phyloP scores from a whole-genome alignment of 2,113 vertebrate species.

The Anas platyrhynchos region DNA sequence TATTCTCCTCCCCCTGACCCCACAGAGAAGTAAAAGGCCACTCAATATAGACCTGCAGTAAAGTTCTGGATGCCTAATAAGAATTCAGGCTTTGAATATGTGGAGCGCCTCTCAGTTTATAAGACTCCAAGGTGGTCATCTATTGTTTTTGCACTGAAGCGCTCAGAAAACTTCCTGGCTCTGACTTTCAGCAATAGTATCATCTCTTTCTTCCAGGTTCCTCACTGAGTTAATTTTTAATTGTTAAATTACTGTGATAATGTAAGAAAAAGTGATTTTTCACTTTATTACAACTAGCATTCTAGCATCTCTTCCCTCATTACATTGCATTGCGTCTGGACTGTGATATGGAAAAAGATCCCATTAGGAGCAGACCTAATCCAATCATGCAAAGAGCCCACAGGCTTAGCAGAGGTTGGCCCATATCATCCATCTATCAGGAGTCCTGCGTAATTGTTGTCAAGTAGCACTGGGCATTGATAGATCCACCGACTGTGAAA shows the following conservation, averaged over 20 bases:
- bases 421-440: neutral
- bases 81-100: neutral
- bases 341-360: constrained; percentile 35
- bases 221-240: constrained; percentile 5
- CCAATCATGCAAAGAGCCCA: constrained; percentile 33
- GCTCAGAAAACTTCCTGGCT: neutral
- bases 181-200: neutral
- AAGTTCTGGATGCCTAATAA: neutral
- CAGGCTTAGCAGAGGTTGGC: constrained; percentile 19
- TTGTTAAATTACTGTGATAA: neutral
- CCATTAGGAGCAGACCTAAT: constrained; percentile 60
- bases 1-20: neutral
- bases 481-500: constrained; percentile 5
- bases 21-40: neutral
- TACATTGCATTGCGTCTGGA: constrained; percentile 25
- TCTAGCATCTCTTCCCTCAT: constrained; percentile 26
- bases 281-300: neutral
- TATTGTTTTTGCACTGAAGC: neutral
- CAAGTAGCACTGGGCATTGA: neutral
- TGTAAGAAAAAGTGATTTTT: constrained; percentile 21
- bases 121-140: neutral
- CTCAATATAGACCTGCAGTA: neutral
- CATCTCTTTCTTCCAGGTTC: neutral
- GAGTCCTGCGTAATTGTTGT: neutral
- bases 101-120: neutral